Conservation (phyloP, 2,797 vertebrate species). For the Diplodus puntazzo region DNA sequence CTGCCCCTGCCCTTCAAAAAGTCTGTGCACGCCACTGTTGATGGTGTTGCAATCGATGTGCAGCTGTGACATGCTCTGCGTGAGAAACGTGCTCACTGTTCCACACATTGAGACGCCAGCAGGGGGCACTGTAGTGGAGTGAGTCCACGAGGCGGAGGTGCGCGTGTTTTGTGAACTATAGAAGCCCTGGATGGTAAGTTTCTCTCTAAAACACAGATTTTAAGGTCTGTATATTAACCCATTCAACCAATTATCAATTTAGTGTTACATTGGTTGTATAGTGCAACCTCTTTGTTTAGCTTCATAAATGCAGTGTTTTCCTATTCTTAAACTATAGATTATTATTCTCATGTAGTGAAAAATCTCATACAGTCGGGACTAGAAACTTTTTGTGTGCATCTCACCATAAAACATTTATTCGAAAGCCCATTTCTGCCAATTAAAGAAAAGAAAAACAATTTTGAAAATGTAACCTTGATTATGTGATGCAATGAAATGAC, state of each 20-base stretch:
- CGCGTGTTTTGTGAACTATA: conserved; percentile 39
- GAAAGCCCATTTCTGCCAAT: too few relatives aligned
- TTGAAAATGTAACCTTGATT: too few relatives aligned
- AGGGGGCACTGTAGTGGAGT: conserved; percentile 49
- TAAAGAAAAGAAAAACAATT: too few relatives aligned
- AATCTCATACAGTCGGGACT: neutral
- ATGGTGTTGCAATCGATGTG: neutral
- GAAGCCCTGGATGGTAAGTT: neutral
- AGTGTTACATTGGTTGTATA: neutral
- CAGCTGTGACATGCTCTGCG: neutral
- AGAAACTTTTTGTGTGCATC: neutral
- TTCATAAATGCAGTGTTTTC: neutral
- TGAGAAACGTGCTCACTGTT: conserved; percentile 25
- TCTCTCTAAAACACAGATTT: neutral
- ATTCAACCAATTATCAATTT: neutral
- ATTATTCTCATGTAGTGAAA: neutral
- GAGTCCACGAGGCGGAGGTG: neutral
- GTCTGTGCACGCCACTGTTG: too few relatives aligned
- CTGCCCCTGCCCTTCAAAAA: too few relatives aligned
- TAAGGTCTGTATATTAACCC: neutral
- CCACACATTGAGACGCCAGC: neutral
- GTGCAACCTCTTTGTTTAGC: too few relatives aligned
- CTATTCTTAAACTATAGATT: neutral
- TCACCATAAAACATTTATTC: neutral
- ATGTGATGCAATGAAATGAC: too few relatives aligned